These are phyloP conservation scores for Microcebus jonahi DNA, from an alignment of 2,113 vertebrate species.

Conservation along the genomic window DNA sequence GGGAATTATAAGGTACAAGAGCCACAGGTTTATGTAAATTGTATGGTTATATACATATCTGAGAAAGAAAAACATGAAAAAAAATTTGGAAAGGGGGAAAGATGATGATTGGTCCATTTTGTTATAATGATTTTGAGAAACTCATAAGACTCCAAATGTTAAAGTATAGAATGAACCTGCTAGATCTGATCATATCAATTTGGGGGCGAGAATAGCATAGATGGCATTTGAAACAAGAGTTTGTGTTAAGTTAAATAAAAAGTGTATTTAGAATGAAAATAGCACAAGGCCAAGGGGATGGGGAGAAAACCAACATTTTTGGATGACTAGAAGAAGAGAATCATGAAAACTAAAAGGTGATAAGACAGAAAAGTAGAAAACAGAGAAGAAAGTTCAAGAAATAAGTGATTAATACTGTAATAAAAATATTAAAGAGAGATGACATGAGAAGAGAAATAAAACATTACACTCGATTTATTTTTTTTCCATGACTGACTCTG, in stretches of 20 bases:
- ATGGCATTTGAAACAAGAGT: not conserved
- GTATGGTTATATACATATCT: not conserved
- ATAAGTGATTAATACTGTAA: not conserved
- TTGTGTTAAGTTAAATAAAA: not conserved
- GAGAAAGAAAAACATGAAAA: not conserved
- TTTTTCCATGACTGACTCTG: not conserved
- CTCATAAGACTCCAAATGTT: not conserved
- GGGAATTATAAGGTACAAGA: not conserved
- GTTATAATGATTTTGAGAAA: constrained; percentile 8
- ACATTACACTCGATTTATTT: not conserved
- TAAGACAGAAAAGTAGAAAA: not conserved
- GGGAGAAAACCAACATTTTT: not conserved
- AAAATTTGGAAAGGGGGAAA: not conserved
- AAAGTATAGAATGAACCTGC: not conserved
- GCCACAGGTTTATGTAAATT: not conserved
- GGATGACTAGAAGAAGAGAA: not conserved
- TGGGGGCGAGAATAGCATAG: not conserved
- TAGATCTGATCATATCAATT: not conserved
- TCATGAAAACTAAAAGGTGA: not conserved
- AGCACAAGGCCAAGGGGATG: not conserved
- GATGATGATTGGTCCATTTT: not conserved
- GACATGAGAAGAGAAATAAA: not conserved
- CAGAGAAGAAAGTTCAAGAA: not conserved
- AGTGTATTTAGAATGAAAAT: not conserved
- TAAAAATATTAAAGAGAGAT: not conserved